These are phyloP conservation scores for Porites lobata DNA, from an alignment of 92 coral and sea anemone genomes.

Conservation along the genomic window DNA sequence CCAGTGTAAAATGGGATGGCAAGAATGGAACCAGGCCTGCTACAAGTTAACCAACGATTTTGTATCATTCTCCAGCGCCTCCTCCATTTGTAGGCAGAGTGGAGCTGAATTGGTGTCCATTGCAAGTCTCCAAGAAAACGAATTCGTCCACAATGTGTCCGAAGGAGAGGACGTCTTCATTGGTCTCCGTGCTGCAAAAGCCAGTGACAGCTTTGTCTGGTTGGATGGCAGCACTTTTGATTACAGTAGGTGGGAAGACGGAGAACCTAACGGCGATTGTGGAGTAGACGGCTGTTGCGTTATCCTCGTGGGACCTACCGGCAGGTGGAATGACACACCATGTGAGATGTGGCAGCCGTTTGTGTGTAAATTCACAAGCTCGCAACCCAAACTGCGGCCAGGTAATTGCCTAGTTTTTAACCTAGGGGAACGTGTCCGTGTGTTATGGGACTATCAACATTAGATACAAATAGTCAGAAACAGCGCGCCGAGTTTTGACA, in stretches of 20 bases:
- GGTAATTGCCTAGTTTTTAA: not conserved
- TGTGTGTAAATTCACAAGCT: constrained; percentile 30
- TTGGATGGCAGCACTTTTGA: constrained; percentile 21
- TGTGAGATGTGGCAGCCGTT: constrained; percentile 30
- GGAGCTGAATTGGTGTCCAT: constrained; percentile 37
- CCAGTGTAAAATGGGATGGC: constrained; percentile 35
- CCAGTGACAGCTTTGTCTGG: constrained; percentile 25
- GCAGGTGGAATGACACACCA: constrained; percentile 48
- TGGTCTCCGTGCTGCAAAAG: constrained; percentile 16
- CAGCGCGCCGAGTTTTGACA: too few relatives aligned
- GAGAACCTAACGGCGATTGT: constrained; percentile 13
- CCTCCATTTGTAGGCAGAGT: constrained; percentile 7
- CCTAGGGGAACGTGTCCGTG: not conserved
- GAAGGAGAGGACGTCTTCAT: constrained; percentile 12
- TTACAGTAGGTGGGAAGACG: constrained; percentile 27
- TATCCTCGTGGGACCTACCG: not conserved
- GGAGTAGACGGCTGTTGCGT: constrained; percentile 22
- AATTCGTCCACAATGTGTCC: constrained; percentile 9
- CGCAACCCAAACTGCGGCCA: not conserved
- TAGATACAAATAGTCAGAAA: too few relatives aligned
- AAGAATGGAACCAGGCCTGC: constrained; percentile 38
- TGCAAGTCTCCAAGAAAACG: constrained; percentile 44
- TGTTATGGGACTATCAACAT: too few relatives aligned
- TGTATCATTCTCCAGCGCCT: not conserved
- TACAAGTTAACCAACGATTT: not conserved